Evolutionary conservation across 2,797 vertebrate genomes (phyloP).

Genomic region (Aplochiton taeniatus): DNA sequence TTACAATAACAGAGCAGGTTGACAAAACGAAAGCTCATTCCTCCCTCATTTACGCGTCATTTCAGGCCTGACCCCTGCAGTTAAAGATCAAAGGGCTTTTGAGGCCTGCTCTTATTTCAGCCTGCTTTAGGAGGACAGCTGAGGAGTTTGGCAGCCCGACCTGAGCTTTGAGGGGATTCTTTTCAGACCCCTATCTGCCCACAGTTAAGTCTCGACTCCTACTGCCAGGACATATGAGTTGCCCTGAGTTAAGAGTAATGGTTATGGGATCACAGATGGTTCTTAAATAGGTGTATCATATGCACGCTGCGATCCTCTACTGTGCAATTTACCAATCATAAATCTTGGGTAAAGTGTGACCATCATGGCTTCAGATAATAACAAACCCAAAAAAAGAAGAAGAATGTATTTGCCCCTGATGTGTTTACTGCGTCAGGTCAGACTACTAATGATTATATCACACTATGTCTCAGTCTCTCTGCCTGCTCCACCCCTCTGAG

Average conservation of each 20-base stretch:
- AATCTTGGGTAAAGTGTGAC: constrained; percentile 34
- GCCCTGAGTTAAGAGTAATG: constrained; percentile 61
- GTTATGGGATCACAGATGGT: constrained; percentile 65
- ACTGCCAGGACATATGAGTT: constrained; percentile 44
- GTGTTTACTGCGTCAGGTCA: neutral
- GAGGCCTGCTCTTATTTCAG: constrained; percentile 79
- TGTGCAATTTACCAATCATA: constrained; percentile 26
- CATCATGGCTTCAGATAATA: constrained; percentile 30
- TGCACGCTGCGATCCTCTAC: constrained; percentile 24
- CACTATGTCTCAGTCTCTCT: constrained; percentile 51
- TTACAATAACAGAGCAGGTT: constrained; percentile 82
- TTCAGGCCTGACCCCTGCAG: constrained; percentile 78
- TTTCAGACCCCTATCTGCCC: constrained; percentile 58
- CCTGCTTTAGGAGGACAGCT: constrained; percentile 74
- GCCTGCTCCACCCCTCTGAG: constrained; percentile 24
- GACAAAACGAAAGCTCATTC: constrained; percentile 80
- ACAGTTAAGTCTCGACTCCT: constrained; percentile 52
- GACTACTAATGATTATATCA: constrained; percentile 57
- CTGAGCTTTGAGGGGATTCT: constrained; percentile 59
- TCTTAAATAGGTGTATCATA: constrained; percentile 54
- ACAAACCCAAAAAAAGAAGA: constrained; percentile 24
- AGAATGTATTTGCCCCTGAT: neutral
- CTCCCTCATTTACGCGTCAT: constrained; percentile 82
- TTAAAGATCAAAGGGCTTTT: constrained; percentile 84
- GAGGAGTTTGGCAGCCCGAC: constrained; percentile 73